Percentiles rank a stretch among this genome's conserved stretches.
Evolutionary conservation across 2,888 invertebrate species (phyloP).

Genomic region (Gisinianus flammeolus): DNA sequence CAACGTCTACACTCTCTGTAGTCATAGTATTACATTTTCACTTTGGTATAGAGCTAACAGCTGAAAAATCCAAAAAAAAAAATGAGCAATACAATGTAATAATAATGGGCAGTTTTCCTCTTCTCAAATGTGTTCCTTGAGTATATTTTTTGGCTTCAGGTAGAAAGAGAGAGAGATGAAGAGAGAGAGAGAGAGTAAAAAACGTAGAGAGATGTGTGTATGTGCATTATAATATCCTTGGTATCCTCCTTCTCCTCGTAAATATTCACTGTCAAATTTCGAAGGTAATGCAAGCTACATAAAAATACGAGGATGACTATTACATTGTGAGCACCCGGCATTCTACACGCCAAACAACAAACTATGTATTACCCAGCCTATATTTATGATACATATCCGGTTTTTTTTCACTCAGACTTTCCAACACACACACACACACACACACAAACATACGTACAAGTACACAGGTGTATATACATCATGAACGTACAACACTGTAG

Average conservation of each 20-base stretch:
- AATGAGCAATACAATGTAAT: slow-evolving; percentile 41
- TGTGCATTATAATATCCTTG: neutral
- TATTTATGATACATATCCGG: slow-evolving; percentile 34
- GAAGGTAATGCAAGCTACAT: slow-evolving; percentile 39
- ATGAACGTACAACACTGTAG: too few species aligned
- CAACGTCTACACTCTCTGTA: neutral
- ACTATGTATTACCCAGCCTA: slow-evolving; percentile 26
- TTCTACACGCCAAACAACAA: slow-evolving; percentile 18
- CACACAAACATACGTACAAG: neutral
- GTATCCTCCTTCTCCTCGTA: slow-evolving; percentile 40
- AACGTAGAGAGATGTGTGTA: neutral
- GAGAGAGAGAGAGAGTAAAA: neutral
- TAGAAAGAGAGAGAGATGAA: neutral
- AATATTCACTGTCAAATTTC: slow-evolving; percentile 46
- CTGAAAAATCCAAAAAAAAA: slow-evolving; percentile 14
- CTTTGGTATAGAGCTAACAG: neutral
- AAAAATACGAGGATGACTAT: slow-evolving; percentile 42
- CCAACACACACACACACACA: neutral
- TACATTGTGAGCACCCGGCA: slow-evolving; percentile 22
- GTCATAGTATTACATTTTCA: neutral
- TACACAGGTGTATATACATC: neutral
- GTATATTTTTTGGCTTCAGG: neutral
- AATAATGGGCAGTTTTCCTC: slow-evolving; percentile 40
- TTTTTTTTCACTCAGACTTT: slow-evolving; percentile 3
- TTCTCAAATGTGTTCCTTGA: slow-evolving; percentile 19